A percentile compares a stretch with the other conserved stretches of the same genome.
phyloP scores from a whole-genome alignment of 2,113 vertebrate species.

The Epinephelus lanceolatus region DNA sequence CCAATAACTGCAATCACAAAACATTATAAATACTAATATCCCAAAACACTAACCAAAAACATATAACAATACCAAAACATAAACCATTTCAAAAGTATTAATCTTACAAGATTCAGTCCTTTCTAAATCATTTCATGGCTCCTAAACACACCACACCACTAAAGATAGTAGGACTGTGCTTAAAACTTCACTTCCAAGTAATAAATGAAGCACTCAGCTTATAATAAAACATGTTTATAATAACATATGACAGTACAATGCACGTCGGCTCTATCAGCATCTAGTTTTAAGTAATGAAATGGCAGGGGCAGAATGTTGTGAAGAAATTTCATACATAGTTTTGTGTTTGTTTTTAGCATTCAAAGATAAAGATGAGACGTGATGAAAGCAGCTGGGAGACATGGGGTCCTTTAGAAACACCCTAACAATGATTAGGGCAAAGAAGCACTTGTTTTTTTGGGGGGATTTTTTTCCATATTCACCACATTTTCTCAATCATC shows the following conservation, averaged over 20 bases:
- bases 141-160: neutral
- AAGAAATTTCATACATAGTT: slow-evolving; percentile 8
- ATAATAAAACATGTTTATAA: neutral
- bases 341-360: slow-evolving; percentile 36
- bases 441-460: slow-evolving; percentile 70
- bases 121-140: no score
- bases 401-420: slow-evolving; percentile 72
- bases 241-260: neutral
- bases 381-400: slow-evolving; percentile 70
- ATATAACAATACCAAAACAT: no score
- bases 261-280: neutral
- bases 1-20: no score
- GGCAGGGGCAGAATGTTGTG: slow-evolving; percentile 12
- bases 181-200: neutral
- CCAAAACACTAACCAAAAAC: no score
- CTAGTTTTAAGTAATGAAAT: neutral
- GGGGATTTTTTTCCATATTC: slow-evolving; percentile 59
- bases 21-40: no score
- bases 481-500: slow-evolving; percentile 70
- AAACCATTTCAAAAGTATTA: no score
- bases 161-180: neutral
- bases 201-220: neutral
- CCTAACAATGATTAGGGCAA: slow-evolving; percentile 71
- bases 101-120: no score
- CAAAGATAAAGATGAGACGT: slow-evolving; percentile 54